A percentile compares a stretch with the other conserved stretches of the same genome.
Conservation (phyloP, 92 coral and sea anemone genomes). For the Umimayanthus chanpuru region DNA sequence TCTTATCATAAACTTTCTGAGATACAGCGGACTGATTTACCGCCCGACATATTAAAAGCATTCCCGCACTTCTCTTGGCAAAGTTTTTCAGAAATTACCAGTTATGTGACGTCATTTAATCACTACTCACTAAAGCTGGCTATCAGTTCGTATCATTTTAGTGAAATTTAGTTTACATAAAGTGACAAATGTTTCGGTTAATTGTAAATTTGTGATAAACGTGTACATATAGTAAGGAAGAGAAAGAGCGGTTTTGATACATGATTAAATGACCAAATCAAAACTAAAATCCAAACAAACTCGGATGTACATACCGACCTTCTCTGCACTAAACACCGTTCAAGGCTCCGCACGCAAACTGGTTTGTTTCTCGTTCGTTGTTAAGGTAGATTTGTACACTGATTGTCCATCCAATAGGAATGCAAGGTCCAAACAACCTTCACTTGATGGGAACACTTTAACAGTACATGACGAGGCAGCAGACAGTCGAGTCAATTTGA, state of each 20-base stretch:
- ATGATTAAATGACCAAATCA: background rate
- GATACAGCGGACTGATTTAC: too few species aligned
- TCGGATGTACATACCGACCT: background rate
- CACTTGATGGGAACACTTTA: too few species aligned
- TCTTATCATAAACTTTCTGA: too few species aligned
- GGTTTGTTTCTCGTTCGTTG: background rate
- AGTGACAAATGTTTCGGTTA: background rate
- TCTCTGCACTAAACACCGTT: background rate
- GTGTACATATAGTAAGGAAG: background rate
- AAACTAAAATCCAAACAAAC: background rate
- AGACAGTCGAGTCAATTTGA: background rate
- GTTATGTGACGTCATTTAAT: background rate
- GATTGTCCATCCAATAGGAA: background rate
- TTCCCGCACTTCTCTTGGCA: too few species aligned
- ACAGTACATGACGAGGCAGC: too few species aligned
- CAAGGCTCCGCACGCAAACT: background rate
- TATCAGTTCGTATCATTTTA: background rate
- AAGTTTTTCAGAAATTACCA: background rate
- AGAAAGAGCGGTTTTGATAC: too few species aligned
- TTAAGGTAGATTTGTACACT: background rate
- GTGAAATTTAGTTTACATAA: background rate
- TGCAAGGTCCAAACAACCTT: background rate
- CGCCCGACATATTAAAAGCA: too few species aligned
- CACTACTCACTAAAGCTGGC: too few species aligned
- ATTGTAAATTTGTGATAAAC: background rate